Evolutionary conservation across 2,113 vertebrate genomes (phyloP).

Genomic region (Perccottus glenii): DNA sequence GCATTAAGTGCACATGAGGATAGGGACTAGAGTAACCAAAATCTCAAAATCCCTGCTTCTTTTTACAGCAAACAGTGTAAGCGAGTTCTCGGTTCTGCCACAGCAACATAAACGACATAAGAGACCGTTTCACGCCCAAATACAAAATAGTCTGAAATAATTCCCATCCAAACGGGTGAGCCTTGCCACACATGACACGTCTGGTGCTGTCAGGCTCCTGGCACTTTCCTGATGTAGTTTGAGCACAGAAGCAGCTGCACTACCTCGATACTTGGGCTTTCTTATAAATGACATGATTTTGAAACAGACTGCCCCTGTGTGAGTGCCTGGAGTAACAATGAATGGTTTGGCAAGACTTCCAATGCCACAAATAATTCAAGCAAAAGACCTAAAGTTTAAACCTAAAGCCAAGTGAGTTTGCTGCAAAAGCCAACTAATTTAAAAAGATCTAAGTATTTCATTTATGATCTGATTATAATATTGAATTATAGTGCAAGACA

Average conservation of each 20-base stretch:
- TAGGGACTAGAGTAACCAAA: not conserved
- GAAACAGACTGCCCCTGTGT: constrained; percentile 52
- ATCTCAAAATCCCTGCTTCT: constrained; percentile 15
- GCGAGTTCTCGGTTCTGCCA: constrained; percentile 12
- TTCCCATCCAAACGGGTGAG: constrained; percentile 14
- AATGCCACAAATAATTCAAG: constrained; percentile 52
- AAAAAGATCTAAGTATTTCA: constrained; percentile 6
- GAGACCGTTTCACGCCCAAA: constrained; percentile 1
- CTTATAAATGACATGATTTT: constrained; percentile 55
- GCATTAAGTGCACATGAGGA: not conserved
- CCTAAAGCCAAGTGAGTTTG: not conserved
- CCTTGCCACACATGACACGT: constrained; percentile 3
- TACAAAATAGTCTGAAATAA: constrained; percentile 27
- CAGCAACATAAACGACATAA: constrained; percentile 7
- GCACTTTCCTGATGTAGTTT: constrained; percentile 42
- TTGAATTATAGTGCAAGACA: not conserved
- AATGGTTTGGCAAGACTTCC: constrained; percentile 49
- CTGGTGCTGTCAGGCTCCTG: constrained; percentile 32
- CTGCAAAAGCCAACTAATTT: not conserved
- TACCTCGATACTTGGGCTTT: constrained; percentile 47
- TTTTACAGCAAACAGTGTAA: constrained; percentile 2
- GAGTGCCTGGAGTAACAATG: constrained; percentile 42
- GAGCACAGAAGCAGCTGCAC: constrained; percentile 38
- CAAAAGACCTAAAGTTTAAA: constrained; percentile 1
- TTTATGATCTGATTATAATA: not conserved